A percentile compares a stretch with the other conserved stretches of the same genome.
These are phyloP conservation scores for Hydrozoanthus gracilis DNA, from an alignment of 92 coral and sea anemone genomes.

Conservation along the genomic window DNA sequence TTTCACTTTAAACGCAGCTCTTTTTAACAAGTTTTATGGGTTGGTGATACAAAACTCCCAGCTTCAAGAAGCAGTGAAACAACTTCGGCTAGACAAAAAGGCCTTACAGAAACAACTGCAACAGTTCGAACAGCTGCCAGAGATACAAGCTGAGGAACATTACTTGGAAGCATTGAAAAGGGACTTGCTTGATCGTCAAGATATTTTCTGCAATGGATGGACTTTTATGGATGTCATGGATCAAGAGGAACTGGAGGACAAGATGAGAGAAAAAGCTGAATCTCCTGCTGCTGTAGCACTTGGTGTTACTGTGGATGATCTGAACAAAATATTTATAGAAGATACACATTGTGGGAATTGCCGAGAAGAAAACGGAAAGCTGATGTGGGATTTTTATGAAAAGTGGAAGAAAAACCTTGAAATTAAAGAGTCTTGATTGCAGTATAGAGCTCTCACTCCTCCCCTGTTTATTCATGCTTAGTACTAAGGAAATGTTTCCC, in stretches of 20 bases:
- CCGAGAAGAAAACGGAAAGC: slow-evolving; percentile 26
- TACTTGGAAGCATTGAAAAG: slow-evolving; percentile 32
- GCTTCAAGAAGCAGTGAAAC: slow-evolving; percentile 21
- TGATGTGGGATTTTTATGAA: slow-evolving; percentile 44
- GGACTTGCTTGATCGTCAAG: slow-evolving; percentile 45
- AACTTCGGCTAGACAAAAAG: slow-evolving; percentile 16
- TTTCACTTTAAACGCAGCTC: background rate
- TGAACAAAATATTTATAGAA: slow-evolving; percentile 31
- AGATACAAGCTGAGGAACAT: slow-evolving; percentile 37
- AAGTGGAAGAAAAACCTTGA: slow-evolving; percentile 32
- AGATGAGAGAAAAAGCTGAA: slow-evolving; percentile 26
- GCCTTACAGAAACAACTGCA: slow-evolving; percentile 25
- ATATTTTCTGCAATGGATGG: slow-evolving; percentile 44
- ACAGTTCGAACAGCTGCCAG: slow-evolving; percentile 27
- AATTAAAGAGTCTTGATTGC: background rate
- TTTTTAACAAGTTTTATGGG: slow-evolving; percentile 8
- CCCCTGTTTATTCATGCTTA: too few species aligned
- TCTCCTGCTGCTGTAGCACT: slow-evolving; percentile 31
- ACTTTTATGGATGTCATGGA: slow-evolving; percentile 46
- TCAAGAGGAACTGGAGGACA: slow-evolving; percentile 34
- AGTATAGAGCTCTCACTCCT: too few species aligned
- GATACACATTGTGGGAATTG: slow-evolving; percentile 40
- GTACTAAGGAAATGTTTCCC: too few species aligned
- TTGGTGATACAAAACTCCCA: slow-evolving; percentile 16
- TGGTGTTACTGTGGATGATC: slow-evolving; percentile 29